Base-by-base conservation (phyloP, 1,140 invertebrate genomes). In the Euschistus heros region DNA sequence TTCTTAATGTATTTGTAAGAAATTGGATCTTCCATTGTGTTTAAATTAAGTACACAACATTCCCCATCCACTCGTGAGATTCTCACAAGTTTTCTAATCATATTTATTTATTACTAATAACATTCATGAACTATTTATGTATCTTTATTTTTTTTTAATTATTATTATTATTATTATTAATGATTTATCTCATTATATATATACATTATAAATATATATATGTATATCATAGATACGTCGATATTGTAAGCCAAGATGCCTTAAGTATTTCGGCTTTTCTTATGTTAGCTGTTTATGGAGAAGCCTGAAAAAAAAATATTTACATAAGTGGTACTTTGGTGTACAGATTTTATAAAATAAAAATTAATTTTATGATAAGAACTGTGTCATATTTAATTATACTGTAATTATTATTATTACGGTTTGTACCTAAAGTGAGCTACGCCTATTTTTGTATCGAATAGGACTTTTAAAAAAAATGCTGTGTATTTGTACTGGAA, bases 321-420 rank as follows among this genome's bases (percentile, higher is more conserved):
- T 24, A 65, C 24, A 26, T 57, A 60, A 20, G 54, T 50, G 59
- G 30, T 64, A 54, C 44, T 46, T 37, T 57, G 64, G 55, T 65
- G 64, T 65, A 65, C 64, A 65, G 64, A 59, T 65, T 65, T 65
- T 65, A 65, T 65, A 65, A 44, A 65, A 26, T n/a, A 44, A 61
- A 61, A 42, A 61, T 33, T 44, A 37, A 61, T 37, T 61, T 33
- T 18, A 37, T 42, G 17, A 33, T 65, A 55, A 60, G 55, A 60
- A 54, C 42, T 57, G 64, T 65, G 64, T 65, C 64, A 65, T 65
- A 59, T 59, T 54, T 65, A 65, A 59, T 65, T 65, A 60, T 42
- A 37, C 26, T 61, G 33, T 61, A 61, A 61, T 61, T 61, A 59
- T 24, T 59, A 61, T 61, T 61, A 59, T 24, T 59, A 59, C 47